A percentile compares a stretch with the other conserved stretches of the same genome.
Conservation (phyloP, 2,888 invertebrate genomes). For the Sarcophaga variegata region DNA sequence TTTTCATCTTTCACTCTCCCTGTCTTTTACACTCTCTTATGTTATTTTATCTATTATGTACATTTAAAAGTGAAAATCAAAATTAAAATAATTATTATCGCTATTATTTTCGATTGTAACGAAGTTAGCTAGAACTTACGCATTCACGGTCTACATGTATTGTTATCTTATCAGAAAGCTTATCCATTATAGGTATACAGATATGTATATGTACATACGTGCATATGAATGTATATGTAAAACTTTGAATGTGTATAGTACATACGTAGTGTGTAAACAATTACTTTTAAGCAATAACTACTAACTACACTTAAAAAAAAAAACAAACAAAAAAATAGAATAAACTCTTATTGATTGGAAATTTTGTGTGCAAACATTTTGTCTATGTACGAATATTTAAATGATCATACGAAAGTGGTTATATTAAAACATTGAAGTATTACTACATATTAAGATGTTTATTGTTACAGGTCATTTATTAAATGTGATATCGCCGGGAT, state of each 20-base stretch:
- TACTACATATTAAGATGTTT: no score
- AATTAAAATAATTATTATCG: conserved; percentile 23
- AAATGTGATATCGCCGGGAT: no score
- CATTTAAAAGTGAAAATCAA: conserved; percentile 40
- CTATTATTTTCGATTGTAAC: background rate
- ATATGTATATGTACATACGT: background rate
- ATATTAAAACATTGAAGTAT: no score
- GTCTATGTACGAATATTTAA: background rate
- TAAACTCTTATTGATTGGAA: background rate
- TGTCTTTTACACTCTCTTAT: conserved; percentile 17
- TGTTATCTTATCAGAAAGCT: conserved; percentile 61
- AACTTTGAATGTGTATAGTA: background rate
- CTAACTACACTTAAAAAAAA: no score
- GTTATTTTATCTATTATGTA: conserved; percentile 1
- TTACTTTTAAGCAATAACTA: no score
- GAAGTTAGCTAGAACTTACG: background rate
- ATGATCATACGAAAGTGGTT: no score
- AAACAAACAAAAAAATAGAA: no score
- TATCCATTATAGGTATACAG: conserved; percentile 26
- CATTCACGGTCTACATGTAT: background rate
- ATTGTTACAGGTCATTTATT: no score
- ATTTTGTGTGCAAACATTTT: background rate
- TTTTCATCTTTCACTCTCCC: conserved; percentile 1
- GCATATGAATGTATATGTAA: background rate
- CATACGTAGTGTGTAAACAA: background rate